Percentiles rank a stretch among this genome's conserved stretches.
phyloP scores from a whole-genome alignment of 2,113 vertebrate species.

The Osmerus mordax region DNA sequence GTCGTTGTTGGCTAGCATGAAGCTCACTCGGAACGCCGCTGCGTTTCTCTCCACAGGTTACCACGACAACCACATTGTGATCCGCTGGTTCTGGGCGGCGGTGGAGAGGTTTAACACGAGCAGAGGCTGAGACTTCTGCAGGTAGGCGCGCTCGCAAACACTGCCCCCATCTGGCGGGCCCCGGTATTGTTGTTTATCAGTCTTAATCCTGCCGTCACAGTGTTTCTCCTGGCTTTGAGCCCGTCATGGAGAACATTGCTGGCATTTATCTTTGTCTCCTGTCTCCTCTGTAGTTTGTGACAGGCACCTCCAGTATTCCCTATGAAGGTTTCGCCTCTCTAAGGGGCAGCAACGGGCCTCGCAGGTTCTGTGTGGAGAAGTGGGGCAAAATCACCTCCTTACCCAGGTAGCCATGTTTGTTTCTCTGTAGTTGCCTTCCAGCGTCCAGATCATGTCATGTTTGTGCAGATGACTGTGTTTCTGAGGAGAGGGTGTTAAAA shows the following conservation, averaged over 20 bases:
- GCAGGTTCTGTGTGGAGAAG: conserved; percentile 96
- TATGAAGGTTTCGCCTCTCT: conserved; percentile 96
- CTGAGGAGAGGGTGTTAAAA: no score
- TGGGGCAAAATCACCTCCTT: conserved; percentile 98
- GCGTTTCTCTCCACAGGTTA: conserved; percentile 77
- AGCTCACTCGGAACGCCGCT: not conserved
- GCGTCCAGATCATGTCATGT: no score
- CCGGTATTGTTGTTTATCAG: conserved; percentile 27
- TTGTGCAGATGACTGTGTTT: no score
- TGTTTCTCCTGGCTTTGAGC: no score
- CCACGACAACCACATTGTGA: conserved; percentile 98
- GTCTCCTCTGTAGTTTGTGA: conserved; percentile 83
- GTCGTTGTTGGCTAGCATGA: no score
- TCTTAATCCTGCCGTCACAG: no score
- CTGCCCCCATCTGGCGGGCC: conserved; percentile 24
- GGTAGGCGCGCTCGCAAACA: conserved; percentile 64
- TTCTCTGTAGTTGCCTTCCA: not conserved
- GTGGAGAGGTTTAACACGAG: conserved; percentile 98
- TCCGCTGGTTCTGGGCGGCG: conserved; percentile 98
- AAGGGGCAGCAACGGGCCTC: conserved; percentile 91
- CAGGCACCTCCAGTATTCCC: conserved; percentile 96
- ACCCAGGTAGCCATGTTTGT: conserved; percentile 79
- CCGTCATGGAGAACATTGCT: not conserved
- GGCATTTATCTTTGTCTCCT: not conserved
- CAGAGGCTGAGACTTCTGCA: conserved; percentile 93